A percentile compares a stretch with the other conserved stretches of the same genome.
phyloP scores from a whole-genome alignment of 1,140 invertebrate genomes.

The Pseudomyrmex pallidus region DNA sequence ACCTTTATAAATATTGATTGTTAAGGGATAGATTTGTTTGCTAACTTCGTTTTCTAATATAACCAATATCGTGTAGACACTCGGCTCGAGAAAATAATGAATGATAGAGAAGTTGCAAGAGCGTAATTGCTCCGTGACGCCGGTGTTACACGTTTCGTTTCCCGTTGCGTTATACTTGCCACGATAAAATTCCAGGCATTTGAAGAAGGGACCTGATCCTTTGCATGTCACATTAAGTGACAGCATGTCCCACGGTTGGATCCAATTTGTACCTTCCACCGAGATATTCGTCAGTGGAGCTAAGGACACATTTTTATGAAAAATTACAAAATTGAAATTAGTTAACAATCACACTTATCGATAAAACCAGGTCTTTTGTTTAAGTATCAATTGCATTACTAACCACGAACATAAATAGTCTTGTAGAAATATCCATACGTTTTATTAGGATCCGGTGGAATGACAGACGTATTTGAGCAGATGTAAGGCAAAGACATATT shows the following conservation, averaged over 20 bases:
- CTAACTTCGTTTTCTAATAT: constrained; percentile 91
- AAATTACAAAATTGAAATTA: background rate
- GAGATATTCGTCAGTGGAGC: constrained; percentile 89
- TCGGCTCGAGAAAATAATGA: constrained; percentile 89
- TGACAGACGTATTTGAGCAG: constrained; percentile 87
- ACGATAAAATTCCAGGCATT: constrained; percentile 87
- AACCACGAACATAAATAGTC: constrained; percentile 88
- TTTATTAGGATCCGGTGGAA: constrained; percentile 88
- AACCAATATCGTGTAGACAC: constrained; percentile 90
- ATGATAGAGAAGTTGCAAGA: constrained; percentile 88
- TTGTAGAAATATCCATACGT: constrained; percentile 91
- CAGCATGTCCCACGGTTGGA: constrained; percentile 92
- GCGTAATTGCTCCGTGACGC: constrained; percentile 74
- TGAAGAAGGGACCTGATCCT: constrained; percentile 89
- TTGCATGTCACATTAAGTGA: constrained; percentile 89
- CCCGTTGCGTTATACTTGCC: constrained; percentile 92
- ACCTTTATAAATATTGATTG: constrained; percentile 94
- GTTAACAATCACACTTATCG: background rate
- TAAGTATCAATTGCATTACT: constrained; percentile 63
- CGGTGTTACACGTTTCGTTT: constrained; percentile 88
- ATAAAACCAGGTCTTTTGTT: background rate
- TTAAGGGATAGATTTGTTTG: constrained; percentile 88
- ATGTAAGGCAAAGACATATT: constrained; percentile 84
- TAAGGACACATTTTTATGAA: constrained; percentile 79
- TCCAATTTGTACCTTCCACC: constrained; percentile 91